These are phyloP conservation scores for Pandemis corylana DNA, from an alignment of 2,888 invertebrate genomes.

Conservation along the genomic window DNA sequence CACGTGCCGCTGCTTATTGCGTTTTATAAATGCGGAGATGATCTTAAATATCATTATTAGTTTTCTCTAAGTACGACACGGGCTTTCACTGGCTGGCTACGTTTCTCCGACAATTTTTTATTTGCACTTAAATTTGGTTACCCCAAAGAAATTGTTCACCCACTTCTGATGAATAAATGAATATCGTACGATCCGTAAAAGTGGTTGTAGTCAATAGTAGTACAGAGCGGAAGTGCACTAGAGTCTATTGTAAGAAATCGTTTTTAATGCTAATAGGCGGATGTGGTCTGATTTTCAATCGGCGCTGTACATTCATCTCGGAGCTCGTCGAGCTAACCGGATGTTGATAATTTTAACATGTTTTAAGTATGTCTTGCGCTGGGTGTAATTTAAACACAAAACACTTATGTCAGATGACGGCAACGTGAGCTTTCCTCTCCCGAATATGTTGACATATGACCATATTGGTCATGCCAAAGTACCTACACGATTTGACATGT, in stretches of 20 bases:
- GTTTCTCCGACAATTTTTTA: conserved; percentile 56
- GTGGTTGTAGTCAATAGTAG: conserved; percentile 27
- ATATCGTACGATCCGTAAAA: conserved; percentile 21
- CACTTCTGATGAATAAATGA: conserved; percentile 48
- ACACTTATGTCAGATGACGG: no score
- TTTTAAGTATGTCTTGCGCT: conserved; percentile 53
- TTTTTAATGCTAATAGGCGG: conserved; percentile 70
- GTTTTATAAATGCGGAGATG: conserved; percentile 52
- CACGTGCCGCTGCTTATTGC: conserved; percentile 57
- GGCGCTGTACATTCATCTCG: conserved; percentile 63
- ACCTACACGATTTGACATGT: no score
- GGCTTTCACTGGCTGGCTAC: conserved; percentile 55
- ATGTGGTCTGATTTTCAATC: conserved; percentile 77
- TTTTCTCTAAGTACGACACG: conserved; percentile 45
- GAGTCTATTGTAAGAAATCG: conserved; percentile 52
- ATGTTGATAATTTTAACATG: conserved; percentile 68
- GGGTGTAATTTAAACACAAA: conserved; percentile 50
- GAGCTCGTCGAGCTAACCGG: conserved; percentile 64
- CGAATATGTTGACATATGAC: no score
- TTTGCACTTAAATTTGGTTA: conserved; percentile 48
- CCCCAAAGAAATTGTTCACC: conserved; percentile 44
- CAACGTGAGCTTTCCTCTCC: no score
- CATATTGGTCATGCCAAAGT: no score
- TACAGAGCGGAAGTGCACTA: conserved; percentile 40
- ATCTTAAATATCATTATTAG: conserved; percentile 47